A percentile compares a stretch with the other conserved stretches of the same genome.
These are phyloP conservation scores for Triplophysa bombifrons DNA, from an alignment of 2,797 vertebrate genomes.

Conservation along the genomic window DNA sequence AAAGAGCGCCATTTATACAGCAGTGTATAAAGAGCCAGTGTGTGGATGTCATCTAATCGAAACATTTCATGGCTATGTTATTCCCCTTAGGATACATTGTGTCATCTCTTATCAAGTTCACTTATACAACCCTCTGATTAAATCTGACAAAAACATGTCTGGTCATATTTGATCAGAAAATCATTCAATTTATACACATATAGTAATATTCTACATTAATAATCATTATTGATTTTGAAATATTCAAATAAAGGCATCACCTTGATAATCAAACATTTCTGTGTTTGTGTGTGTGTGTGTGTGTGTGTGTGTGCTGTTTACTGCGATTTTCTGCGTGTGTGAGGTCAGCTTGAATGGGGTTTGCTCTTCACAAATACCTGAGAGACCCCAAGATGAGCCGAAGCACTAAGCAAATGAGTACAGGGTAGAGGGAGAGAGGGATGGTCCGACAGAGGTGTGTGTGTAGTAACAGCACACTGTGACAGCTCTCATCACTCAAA, in stretches of 20 bases:
- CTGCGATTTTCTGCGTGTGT: slow-evolving; percentile 29
- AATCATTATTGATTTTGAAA: too few relatives aligned
- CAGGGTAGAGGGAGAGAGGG: slow-evolving; percentile 2
- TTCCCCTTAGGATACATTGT: slow-evolving; percentile 19
- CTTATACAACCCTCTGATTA: not conserved
- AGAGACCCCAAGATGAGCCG: slow-evolving; percentile 38
- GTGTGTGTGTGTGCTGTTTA: slow-evolving; percentile 20
- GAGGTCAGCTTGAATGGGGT: slow-evolving; percentile 27
- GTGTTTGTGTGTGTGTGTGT: too few relatives aligned
- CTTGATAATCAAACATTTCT: too few relatives aligned
- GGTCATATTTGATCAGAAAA: not conserved
- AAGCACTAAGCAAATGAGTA: not conserved
- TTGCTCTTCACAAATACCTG: slow-evolving; percentile 53
- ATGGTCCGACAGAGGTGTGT: slow-evolving; percentile 49
- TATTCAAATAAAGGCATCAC: too few relatives aligned
- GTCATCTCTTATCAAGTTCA: slow-evolving; percentile 9
- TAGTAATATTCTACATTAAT: too few relatives aligned
- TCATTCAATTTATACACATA: not conserved
- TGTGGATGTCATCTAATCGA: slow-evolving; percentile 9
- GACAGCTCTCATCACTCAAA: not conserved
- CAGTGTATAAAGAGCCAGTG: slow-evolving; percentile 30
- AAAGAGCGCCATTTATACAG: slow-evolving; percentile 4
- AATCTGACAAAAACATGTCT: slow-evolving; percentile 7
- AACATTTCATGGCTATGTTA: slow-evolving; percentile 20
- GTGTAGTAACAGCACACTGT: slow-evolving; percentile 50